A percentile compares a stretch with the other conserved stretches of the same genome.
Evolutionary conservation across 2,888 invertebrate species (phyloP).

Genomic region (Aromia moschata): DNA sequence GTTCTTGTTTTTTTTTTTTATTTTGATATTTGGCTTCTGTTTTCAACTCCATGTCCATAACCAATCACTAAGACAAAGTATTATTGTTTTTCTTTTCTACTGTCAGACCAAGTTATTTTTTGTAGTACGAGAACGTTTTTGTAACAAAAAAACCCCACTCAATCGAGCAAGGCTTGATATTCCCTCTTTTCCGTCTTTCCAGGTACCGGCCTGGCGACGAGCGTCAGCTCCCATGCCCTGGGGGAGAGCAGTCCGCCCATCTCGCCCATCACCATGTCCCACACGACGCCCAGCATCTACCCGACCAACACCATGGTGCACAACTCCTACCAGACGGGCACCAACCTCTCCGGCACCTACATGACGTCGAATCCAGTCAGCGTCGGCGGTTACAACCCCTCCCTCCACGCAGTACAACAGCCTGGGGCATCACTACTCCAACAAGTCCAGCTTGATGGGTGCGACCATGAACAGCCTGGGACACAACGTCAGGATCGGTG

Average conservation of each 20-base stretch:
- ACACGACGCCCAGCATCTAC: slow-evolving; percentile 63
- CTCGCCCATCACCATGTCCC: slow-evolving; percentile 63
- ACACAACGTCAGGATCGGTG: slow-evolving; percentile 46
- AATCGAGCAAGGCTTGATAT: no score
- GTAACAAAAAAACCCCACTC: no score
- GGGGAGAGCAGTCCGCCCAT: slow-evolving; percentile 72
- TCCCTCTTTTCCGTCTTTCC: slow-evolving; percentile 34
- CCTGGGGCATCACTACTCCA: slow-evolving; percentile 53
- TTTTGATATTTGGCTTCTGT: no score
- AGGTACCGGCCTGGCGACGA: slow-evolving; percentile 70
- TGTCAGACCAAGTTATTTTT: no score
- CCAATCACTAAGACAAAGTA: no score
- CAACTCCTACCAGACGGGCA: slow-evolving; percentile 58
- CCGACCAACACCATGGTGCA: slow-evolving; percentile 58
- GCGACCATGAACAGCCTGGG: slow-evolving; percentile 45
- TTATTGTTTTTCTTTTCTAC: no score
- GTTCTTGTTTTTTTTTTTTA: no score
- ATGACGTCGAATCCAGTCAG: slow-evolving; percentile 47
- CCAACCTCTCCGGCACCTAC: slow-evolving; percentile 50
- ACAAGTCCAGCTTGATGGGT: slow-evolving; percentile 51
- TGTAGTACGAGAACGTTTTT: no score
- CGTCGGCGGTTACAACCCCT: slow-evolving; percentile 46
- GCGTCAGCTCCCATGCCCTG: slow-evolving; percentile 76
- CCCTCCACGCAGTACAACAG: slow-evolving; percentile 57
- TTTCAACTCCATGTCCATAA: no score